A percentile compares a stretch with the other conserved stretches of the same genome.
Evolutionary conservation across 2,888 invertebrate genomes (phyloP).

Genomic region (Silvanus unidentatus): DNA sequence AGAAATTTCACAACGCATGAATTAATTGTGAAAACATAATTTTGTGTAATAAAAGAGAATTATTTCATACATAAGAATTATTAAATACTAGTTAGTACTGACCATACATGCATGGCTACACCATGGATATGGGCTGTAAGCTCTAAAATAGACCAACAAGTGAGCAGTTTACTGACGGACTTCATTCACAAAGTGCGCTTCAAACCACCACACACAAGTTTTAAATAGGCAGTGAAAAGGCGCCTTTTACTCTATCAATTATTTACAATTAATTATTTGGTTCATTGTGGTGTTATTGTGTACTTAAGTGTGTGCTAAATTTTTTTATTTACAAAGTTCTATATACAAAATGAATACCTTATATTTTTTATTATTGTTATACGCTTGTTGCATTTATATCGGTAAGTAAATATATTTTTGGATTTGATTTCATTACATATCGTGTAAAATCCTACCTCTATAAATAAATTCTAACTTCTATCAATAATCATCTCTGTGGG

Average conservation of each 20-base stretch:
- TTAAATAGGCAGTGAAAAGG: slow-evolving; percentile 19
- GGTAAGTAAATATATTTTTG: slow-evolving; percentile 13
- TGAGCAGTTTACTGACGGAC: slow-evolving; percentile 25
- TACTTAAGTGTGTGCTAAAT: slow-evolving; percentile 11
- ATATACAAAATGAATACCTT: slow-evolving; percentile 14
- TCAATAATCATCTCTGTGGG: too few species aligned
- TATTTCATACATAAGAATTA: slow-evolving; percentile 1
- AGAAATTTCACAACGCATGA: too few species aligned
- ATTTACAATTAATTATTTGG: slow-evolving; percentile 7
- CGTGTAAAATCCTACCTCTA: too few species aligned
- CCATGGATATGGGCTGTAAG: slow-evolving; percentile 23
- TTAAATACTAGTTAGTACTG: slow-evolving; percentile 17
- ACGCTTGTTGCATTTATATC: slow-evolving; percentile 3
- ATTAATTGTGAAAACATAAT: too few species aligned
- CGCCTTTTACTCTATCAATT: slow-evolving; percentile 9
- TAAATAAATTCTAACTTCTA: too few species aligned
- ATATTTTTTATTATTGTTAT: slow-evolving; percentile 5
- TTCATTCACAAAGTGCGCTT: slow-evolving; percentile 22
- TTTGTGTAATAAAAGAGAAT: background rate
- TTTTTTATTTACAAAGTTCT: too few species aligned
- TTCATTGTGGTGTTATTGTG: slow-evolving; percentile 7
- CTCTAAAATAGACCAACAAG: slow-evolving; percentile 27
- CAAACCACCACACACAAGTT: slow-evolving; percentile 10
- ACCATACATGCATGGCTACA: slow-evolving; percentile 28
- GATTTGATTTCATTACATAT: too few species aligned